These are phyloP conservation scores for Dendrocincla tyrannina DNA, from an alignment of 2,797 vertebrate genomes.

Conservation along the genomic window DNA sequence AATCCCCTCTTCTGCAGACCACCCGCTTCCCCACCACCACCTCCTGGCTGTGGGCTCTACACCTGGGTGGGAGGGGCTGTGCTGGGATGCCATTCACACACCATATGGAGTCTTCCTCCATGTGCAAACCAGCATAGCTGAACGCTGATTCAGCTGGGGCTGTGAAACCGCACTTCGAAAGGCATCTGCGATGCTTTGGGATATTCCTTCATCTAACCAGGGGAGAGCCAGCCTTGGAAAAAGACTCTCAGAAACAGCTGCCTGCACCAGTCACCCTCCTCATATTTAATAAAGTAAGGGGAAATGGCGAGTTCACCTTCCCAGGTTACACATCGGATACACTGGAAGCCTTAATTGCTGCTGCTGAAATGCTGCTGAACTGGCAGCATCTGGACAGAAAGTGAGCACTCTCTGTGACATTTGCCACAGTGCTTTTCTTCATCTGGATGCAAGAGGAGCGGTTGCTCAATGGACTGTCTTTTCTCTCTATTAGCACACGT, in stretches of 20 bases:
- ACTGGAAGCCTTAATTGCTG: neutral
- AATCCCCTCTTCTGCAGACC: neutral
- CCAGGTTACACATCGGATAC: neutral
- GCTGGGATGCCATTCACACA: neutral
- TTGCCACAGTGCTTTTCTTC: neutral
- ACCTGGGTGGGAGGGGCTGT: slow-evolving; percentile 38
- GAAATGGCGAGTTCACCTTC: neutral
- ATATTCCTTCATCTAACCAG: neutral
- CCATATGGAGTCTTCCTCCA: slow-evolving; percentile 51
- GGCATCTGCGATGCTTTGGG: neutral
- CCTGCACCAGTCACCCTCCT: neutral
- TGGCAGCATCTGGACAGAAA: neutral
- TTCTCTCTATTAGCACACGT: neutral
- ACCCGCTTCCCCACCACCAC: neutral
- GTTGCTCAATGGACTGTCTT: neutral
- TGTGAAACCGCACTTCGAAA: neutral
- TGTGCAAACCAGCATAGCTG: neutral
- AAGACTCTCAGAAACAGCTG: neutral
- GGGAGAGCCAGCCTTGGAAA: neutral
- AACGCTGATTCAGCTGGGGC: slow-evolving; percentile 17
- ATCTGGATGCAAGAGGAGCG: neutral
- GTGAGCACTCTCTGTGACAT: neutral
- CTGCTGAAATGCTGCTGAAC: neutral
- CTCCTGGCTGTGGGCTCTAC: neutral
- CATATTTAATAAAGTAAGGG: neutral